Base-by-base conservation (phyloP, 1,140 invertebrate species). In the Nasonia longicornis region DNA sequence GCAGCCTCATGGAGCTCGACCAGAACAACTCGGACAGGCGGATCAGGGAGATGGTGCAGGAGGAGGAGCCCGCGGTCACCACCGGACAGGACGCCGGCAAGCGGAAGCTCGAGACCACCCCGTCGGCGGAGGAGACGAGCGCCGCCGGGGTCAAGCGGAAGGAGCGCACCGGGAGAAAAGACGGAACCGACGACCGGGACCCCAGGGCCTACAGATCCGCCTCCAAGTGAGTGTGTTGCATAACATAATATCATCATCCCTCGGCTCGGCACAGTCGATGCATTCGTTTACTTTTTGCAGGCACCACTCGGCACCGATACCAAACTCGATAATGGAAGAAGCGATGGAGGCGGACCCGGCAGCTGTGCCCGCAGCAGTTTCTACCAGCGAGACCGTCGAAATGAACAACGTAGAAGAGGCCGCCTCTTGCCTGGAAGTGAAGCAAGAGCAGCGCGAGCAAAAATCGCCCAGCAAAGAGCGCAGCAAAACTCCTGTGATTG, bases 11-110 rank as follows among this genome's bases (percentile, higher is more conserved):
- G 89, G 93, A 94, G 76, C 88, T 94, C 0, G 91, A 92, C 80
- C 88, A 84, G 84, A 82, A 77, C 22, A 91, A 89, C 83, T 93
- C 93, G 8, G 93, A 94, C 76, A 92, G 93, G 84, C 92, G 93
- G 85, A 95, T 95, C 83, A 90, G 93, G 77, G 94, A 95, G 84
- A 92, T 95, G 84, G 92, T 93, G 70, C 93, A 93, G 90, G 91
- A 91, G 85, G 87, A 87, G 70, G 74, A 87, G 88, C 88, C 86
- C 70, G 85, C 86, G 16, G 85, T 87, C 52, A 63, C 82, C 0
- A 89, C 88, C 45, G 85, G 88, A 0, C 92, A 93, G 31, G 77
- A 72, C 22, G 31, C 22, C 8, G 69, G 72, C 1, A 76, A 81
- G 14, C 58, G 79, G 35, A 79, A 73, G 7, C 70, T 91, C 93